Conservation (phyloP, 2,888 invertebrate species). For the Microplitis deprimator region DNA sequence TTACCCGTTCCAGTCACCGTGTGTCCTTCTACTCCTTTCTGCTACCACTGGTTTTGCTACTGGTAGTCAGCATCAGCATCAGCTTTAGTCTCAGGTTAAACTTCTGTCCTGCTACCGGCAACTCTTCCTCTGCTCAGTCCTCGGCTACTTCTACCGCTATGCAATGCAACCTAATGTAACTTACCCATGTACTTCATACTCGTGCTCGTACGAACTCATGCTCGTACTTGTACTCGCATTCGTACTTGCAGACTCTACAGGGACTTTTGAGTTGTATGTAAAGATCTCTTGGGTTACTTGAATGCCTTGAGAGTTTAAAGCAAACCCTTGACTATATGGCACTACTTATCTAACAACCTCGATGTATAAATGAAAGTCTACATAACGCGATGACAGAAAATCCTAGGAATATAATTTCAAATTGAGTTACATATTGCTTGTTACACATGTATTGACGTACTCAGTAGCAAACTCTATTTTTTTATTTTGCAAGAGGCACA, state of each 20-base stretch:
- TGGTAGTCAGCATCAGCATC: not conserved
- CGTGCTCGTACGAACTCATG: not conserved
- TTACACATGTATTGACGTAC: no score
- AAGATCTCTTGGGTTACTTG: slow-evolving; percentile 9
- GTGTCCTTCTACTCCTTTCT: slow-evolving; percentile 13
- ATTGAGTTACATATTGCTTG: no score
- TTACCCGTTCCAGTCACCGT: slow-evolving; percentile 44
- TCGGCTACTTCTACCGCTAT: slow-evolving; percentile 55
- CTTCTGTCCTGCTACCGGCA: no score
- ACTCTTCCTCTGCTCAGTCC: slow-evolving; percentile 56
- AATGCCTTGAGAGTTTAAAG: not conserved
- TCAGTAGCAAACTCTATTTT: no score
- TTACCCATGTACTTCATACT: not conserved
- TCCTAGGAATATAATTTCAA: no score
- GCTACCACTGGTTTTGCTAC: not conserved
- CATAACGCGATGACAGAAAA: no score
- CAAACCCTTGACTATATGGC: not conserved
- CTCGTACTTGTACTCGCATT: not conserved
- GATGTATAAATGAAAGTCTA: not conserved
- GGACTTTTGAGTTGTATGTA: slow-evolving; percentile 25
- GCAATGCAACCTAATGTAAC: not conserved
- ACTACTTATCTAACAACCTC: not conserved
- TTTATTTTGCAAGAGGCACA: no score
- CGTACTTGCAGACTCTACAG: not conserved
- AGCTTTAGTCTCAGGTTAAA: not conserved